Evolutionary conservation across 1,140 invertebrate species (phyloP).

Genomic region (Contarinia nasturtii): DNA sequence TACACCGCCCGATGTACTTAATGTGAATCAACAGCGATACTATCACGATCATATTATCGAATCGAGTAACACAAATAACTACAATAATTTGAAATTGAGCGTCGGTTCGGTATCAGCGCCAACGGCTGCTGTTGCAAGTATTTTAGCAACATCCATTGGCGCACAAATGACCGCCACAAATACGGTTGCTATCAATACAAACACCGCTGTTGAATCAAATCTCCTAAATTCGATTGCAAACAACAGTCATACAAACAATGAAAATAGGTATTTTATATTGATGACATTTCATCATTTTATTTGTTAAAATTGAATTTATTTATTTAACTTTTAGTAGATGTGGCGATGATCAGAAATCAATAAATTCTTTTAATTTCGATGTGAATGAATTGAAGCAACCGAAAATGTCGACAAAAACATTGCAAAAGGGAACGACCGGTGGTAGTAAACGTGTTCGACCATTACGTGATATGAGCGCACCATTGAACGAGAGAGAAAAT

Average conservation of each 20-base stretch:
- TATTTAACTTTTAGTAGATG: too few relatives aligned
- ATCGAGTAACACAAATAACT: neutral
- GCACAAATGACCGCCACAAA: neutral
- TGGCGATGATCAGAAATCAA: neutral
- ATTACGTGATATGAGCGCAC: neutral
- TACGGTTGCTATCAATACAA: too few relatives aligned
- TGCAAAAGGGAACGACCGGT: constrained; percentile 4
- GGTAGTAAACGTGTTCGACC: neutral
- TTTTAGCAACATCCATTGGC: neutral
- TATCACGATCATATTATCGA: neutral
- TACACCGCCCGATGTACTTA: constrained; percentile 30
- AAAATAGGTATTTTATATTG: too few relatives aligned
- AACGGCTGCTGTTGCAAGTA: constrained; percentile 1
- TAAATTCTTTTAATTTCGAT: constrained; percentile 7
- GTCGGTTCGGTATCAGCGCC: neutral
- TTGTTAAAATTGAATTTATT: too few relatives aligned
- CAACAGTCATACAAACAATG: too few relatives aligned
- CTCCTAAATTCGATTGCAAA: too few relatives aligned
- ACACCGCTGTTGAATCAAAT: too few relatives aligned
- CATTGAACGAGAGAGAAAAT: neutral
- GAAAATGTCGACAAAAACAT: constrained; percentile 3
- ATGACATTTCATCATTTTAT: too few relatives aligned
- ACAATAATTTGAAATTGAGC: neutral
- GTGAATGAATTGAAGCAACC: constrained; percentile 7
- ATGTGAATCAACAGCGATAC: constrained; percentile 27